Base-by-base conservation (phyloP, 2,113 vertebrate genomes). In the Pelvicachromis taeniatus region DNA sequence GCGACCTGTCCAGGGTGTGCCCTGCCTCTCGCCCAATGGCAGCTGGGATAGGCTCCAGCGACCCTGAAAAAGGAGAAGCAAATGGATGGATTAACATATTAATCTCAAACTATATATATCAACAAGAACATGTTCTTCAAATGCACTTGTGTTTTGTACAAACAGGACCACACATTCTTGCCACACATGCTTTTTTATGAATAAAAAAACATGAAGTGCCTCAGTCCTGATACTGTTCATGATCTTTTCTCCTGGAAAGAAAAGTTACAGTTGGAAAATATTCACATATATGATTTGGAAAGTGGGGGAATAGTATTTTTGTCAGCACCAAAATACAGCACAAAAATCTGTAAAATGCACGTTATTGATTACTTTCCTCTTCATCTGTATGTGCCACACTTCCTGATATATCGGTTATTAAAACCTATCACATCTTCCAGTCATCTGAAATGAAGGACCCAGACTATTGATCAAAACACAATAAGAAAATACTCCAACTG, bases 151-250 rank as follows among this genome's bases (percentile, higher is more conserved):
- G 31, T 56, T 29, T 56, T 56, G 7, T 16, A 29, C 16, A 59
- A 59, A 59, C 9, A 33, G 29, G 29, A 19, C 10, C 26, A 59
- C 56, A 33, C 16, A 59, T 33, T 59, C 56, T 59, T 59, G 33
- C 29, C 56, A 19, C 29, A 33, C 2, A 1, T 59, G 3, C 31
- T 59, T 17, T 0, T 61, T 19, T 29, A 59, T 59, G 9, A 58
- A 58, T 17, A 14, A 17, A 5, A 29, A 58, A 29, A 29, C 7
- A 29, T 7, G 29, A 9, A 29, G 29, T 0, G 26, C 0, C 31
- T 58, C 26, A 31, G 6, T 33, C 56, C 3, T 33, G 56, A 59
- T 33, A 58, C 55, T 58, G 26, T 58, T 58, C 4, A 26, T 29
- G 23, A 1, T 58, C 4, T 2, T 31, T 16, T 9, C 56, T 31